These are phyloP conservation scores for Syngnathus typhle DNA, from an alignment of 2,113 vertebrate species.

Conservation along the genomic window DNA sequence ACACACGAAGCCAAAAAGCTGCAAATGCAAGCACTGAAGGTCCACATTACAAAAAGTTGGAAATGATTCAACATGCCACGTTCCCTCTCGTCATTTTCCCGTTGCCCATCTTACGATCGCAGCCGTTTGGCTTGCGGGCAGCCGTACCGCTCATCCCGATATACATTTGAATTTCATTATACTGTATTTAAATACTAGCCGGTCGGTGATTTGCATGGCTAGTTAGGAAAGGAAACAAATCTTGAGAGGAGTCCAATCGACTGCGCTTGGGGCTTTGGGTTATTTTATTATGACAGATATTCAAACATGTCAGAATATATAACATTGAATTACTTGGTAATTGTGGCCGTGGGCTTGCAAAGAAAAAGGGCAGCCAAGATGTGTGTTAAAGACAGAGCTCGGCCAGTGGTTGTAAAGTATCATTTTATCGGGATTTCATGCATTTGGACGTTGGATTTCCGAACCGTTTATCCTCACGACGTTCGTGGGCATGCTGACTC, in stretches of 20 bases:
- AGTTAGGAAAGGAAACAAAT: constrained; percentile 17
- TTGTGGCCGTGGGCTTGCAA: constrained; percentile 17
- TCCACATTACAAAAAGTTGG: neutral
- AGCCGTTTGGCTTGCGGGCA: constrained; percentile 54
- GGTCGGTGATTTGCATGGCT: constrained; percentile 49
- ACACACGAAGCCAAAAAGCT: neutral
- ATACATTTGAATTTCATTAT: constrained; percentile 69
- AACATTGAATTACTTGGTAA: constrained; percentile 34
- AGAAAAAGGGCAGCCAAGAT: constrained; percentile 7
- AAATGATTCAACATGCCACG: too few species aligned
- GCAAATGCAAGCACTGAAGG: neutral
- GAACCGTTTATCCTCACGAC: too few species aligned
- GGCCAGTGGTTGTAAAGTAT: too few species aligned
- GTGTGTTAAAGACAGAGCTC: neutral
- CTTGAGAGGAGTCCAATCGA: constrained; percentile 40
- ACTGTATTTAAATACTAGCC: constrained; percentile 62
- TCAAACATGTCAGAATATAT: constrained; percentile 41
- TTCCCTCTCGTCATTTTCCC: too few species aligned
- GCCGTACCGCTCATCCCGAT: constrained; percentile 56
- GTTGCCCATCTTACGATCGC: constrained; percentile 43
- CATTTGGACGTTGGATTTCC: too few species aligned
- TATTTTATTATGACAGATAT: constrained; percentile 40
- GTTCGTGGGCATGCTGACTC: neutral
- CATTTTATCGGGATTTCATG: too few species aligned
- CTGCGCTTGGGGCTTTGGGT: constrained; percentile 26